phyloP scores from a whole-genome alignment of 2,888 invertebrate genomes.

The Drosophila atripex region DNA sequence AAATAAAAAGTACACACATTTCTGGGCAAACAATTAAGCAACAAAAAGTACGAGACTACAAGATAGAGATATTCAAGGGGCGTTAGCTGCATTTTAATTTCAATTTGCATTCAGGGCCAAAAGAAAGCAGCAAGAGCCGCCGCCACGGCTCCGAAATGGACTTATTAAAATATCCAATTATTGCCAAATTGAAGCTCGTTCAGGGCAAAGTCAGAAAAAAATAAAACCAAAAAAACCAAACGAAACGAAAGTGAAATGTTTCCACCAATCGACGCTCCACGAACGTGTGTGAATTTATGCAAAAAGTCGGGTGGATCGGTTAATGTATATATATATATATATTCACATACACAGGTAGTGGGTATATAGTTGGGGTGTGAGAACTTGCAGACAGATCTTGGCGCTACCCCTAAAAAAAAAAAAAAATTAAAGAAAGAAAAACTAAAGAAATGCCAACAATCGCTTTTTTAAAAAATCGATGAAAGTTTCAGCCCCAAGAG shows the following conservation, averaged over 20 bases:
- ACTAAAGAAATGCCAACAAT: not conserved
- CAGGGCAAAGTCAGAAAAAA: constrained; percentile 11
- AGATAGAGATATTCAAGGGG: constrained; percentile 18
- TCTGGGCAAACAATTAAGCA: constrained; percentile 53
- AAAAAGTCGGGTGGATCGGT: constrained; percentile 26
- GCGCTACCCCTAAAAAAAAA: not conserved
- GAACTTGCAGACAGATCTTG: constrained; percentile 25
- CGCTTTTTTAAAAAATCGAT: not conserved
- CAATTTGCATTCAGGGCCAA: constrained; percentile 74
- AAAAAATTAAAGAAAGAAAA: not conserved
- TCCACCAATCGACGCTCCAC: constrained; percentile 33
- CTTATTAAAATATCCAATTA: constrained; percentile 74
- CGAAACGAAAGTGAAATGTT: constrained; percentile 74
- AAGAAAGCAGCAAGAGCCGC: constrained; percentile 58
- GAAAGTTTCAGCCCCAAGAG: constrained; percentile 6
- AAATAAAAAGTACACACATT: constrained; percentile 29
- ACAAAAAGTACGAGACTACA: constrained; percentile 7
- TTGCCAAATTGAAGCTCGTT: constrained; percentile 71
- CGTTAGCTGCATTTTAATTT: constrained; percentile 74
- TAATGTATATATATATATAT: not conserved
- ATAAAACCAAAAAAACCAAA: constrained; percentile 21
- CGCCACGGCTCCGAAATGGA: constrained; percentile 33
- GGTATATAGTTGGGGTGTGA: constrained; percentile 17
- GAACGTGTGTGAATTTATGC: constrained; percentile 42
- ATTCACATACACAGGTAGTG: not conserved